A percentile compares a stretch with the other conserved stretches of the same genome.
Evolutionary conservation across 92 coral and sea anemone genomes (phyloP).

Genomic region (Palythoa heliodiscus): DNA sequence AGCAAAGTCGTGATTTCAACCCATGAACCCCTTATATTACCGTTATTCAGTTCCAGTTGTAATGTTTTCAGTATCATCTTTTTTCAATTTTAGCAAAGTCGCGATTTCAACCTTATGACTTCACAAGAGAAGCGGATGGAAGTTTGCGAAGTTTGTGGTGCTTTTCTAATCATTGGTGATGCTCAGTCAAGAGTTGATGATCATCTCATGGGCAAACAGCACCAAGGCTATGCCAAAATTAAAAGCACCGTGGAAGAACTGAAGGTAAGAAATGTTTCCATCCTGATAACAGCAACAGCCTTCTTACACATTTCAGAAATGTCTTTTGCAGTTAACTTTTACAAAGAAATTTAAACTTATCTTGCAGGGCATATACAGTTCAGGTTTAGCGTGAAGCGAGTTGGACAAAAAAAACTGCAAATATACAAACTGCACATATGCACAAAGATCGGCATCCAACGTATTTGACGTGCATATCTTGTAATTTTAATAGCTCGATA

Average conservation of each 20-base stretch:
- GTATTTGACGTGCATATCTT: too few relatives aligned
- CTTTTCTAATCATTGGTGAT: conserved; percentile 96
- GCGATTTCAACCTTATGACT: conserved; percentile 75
- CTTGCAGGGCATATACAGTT: background rate
- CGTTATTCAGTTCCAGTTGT: too few relatives aligned
- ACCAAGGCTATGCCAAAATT: conserved; percentile 97
- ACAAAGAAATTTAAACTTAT: background rate
- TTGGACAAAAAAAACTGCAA: too few relatives aligned
- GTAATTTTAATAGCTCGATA: too few relatives aligned
- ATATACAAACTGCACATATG: too few relatives aligned
- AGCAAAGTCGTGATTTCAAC: conserved; percentile 74
- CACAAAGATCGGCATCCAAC: too few relatives aligned
- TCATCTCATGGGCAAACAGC: conserved; percentile 95
- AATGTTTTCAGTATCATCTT: too few relatives aligned
- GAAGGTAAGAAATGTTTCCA: conserved; percentile 61
- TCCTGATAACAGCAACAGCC: background rate
- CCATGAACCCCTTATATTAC: too few relatives aligned
- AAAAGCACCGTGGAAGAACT: conserved; percentile 92
- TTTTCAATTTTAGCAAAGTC: conserved; percentile 54
- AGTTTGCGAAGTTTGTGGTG: conserved; percentile 99
- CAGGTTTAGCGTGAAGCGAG: too few relatives aligned
- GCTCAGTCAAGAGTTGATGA: conserved; percentile 98
- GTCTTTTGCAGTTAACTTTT: too few relatives aligned
- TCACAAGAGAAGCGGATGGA: conserved; percentile 99
- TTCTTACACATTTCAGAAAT: too few relatives aligned